These are phyloP conservation scores for Mus caroli DNA, from an alignment of 2,797 vertebrate species.

Conservation along the genomic window DNA sequence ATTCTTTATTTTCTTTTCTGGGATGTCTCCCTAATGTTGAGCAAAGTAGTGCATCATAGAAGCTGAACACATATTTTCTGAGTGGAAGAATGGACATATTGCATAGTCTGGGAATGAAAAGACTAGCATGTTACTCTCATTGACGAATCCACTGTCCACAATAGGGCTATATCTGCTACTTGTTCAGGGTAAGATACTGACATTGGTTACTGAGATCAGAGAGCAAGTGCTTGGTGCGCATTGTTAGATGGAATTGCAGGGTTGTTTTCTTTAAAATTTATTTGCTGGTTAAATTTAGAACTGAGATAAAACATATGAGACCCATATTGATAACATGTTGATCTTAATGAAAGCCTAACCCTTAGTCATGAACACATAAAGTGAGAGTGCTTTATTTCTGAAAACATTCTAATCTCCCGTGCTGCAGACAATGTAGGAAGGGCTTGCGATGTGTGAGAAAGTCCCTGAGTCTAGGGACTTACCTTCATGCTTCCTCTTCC, in stretches of 20 bases:
- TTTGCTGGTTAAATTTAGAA: neutral
- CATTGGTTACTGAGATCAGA: neutral
- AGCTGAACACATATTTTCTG: neutral
- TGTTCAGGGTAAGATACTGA: neutral
- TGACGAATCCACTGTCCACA: neutral
- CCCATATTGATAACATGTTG: neutral
- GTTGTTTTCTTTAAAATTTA: slow-evolving; percentile 17
- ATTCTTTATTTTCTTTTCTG: neutral
- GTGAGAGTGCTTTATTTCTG: neutral
- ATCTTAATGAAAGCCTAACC: neutral
- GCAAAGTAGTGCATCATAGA: neutral
- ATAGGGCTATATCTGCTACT: neutral
- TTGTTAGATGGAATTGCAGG: neutral
- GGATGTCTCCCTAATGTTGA: neutral
- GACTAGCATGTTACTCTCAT: neutral
- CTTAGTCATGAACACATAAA: neutral
- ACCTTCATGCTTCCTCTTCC: neutral
- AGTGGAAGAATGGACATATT: neutral
- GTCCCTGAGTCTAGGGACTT: fast-evolving
- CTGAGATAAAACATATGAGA: neutral
- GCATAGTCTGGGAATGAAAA: neutral
- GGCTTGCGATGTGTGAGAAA: fast-evolving
- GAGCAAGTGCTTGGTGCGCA: neutral
- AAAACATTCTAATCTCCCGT: neutral
- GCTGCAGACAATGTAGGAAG: neutral